Percentiles rank a stretch among this genome's conserved stretches.
These are phyloP conservation scores for Oryzaephilus surinamensis DNA, from an alignment of 1,140 invertebrate genomes.

Conservation along the genomic window DNA sequence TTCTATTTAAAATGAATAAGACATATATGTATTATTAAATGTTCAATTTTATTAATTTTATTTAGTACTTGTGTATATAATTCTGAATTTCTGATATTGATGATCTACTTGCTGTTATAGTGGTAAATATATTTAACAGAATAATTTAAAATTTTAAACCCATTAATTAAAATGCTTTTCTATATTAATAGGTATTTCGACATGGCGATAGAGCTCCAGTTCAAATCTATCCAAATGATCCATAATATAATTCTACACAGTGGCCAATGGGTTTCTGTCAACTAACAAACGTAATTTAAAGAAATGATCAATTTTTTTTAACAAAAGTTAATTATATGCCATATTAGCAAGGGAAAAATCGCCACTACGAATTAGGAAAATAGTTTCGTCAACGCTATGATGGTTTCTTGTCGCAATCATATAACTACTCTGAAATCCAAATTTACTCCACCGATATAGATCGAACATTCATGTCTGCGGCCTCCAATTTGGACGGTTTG, in stretches of 20 bases:
- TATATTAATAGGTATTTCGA: conserved; percentile 36
- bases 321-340: background rate
- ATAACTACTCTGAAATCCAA: conserved; percentile 37
- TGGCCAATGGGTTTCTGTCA: conserved; percentile 73
- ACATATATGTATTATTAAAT: no score
- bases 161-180: no score
- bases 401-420: conserved; percentile 42
- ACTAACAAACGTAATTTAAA: conserved; percentile 66
- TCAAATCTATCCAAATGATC: conserved; percentile 63
- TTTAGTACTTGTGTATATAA: no score
- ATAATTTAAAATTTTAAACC: no score
- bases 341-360: conserved; percentile 59
- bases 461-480: conserved; percentile 81
- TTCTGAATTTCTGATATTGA: no score
- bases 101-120: no score
- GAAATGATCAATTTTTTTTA: conserved; percentile 1
- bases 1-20: no score
- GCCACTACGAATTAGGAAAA: conserved; percentile 68
- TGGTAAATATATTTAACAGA: no score
- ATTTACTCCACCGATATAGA: conserved; percentile 71
- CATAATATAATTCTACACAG: conserved; percentile 48
- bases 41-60: no score
- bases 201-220: conserved; percentile 76
- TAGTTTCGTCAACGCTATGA: conserved; percentile 62
- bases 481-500: conserved; percentile 70